Evolutionary conservation across 2,113 vertebrate species (phyloP), one percentile per base, ranked within the genome.

Genomic region (Oncorhynchus keta): DNA sequence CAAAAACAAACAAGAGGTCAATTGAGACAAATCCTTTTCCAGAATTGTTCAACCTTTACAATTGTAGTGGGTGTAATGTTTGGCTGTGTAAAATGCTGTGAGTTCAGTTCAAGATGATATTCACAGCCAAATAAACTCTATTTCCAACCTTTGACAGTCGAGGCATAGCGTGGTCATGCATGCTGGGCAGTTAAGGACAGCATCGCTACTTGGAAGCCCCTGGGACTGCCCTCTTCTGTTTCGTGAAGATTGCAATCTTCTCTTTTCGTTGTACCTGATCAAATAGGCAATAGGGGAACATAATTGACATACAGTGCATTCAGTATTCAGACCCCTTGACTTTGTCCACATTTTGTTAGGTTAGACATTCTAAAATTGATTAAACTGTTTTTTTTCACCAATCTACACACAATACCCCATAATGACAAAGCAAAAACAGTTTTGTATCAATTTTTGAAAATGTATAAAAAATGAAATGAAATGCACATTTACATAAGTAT

Each of bases 141-240:
- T 64, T 32, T 28, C 68, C 85, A 57, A 99, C 98, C 98, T 96
- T 85, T 99, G 98, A 77, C 97, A 99, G 85, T 99, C 97, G 80
- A 99, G 91, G 78, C 98, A 99, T 5, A 99, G 88, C 0, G 96
- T 99, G 0, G 94, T 98, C 97, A 99, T 99, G 85, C 98, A 99
- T 45, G 97, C 95, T 12, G 98, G 98, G 77, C 97, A 99, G 87
- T 99, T 99, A 77, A 99, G 91, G 59, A 99, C 87, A 35, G 97
- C 98, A 66, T 99, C 98, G 5, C 97, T 99, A 32, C 84, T 95
- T 18, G 95, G 94, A 70, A 95, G 89, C 55, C 86, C 81, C 14
- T 67, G 67, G 51, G 77, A 0, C 18, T 75, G 71, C 68, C 32
- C 70, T 13, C 79, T 32, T 48, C 76, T 91, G 0, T 85, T 74